Percentiles rank a stretch among this genome's conserved stretches.
phyloP scores from a whole-genome alignment of 2,797 vertebrate genomes.

The Adrianichthys oophorus region DNA sequence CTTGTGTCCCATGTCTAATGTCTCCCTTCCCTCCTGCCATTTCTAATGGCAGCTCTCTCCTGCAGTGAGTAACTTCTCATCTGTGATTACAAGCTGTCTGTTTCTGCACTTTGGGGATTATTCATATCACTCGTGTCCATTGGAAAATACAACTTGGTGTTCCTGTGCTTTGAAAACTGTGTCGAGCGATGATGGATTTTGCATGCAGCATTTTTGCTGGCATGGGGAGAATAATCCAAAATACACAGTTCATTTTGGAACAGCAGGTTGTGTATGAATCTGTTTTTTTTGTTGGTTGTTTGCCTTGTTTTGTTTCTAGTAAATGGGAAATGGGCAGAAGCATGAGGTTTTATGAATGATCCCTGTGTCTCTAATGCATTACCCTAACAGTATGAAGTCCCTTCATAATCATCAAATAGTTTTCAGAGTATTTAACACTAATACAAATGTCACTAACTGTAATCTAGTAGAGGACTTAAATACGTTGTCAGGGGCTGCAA shows the following conservation, averaged over 20 bases:
- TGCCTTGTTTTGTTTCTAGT: conserved; percentile 4
- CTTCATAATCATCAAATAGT: conserved; percentile 48
- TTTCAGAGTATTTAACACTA: conserved; percentile 32
- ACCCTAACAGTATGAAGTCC: conserved; percentile 49
- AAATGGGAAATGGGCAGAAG: conserved; percentile 37
- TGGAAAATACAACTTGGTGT: conserved; percentile 34
- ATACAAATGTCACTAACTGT: conserved; percentile 1
- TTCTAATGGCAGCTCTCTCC: conserved; percentile 68
- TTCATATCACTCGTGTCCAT: conserved; percentile 70
- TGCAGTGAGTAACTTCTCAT: conserved; percentile 76
- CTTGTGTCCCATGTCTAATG: conserved; percentile 67
- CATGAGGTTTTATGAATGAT: conserved; percentile 73
- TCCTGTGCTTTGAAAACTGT: conserved; percentile 21
- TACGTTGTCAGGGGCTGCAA: background rate
- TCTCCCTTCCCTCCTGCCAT: conserved; percentile 68
- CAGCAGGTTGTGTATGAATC: conserved; percentile 52
- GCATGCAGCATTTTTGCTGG: conserved; percentile 59
- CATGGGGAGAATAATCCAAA: conserved; percentile 55
- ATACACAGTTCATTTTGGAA: conserved; percentile 56
- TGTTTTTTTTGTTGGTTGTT: conserved; percentile 34
- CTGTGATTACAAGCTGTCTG: conserved; percentile 75
- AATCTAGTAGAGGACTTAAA: conserved; percentile 1
- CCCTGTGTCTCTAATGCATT: conserved; percentile 70
- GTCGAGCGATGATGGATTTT: conserved; percentile 38
- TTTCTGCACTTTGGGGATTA: conserved; percentile 73